These are phyloP conservation scores for Oopsacas minuta DNA, from an alignment of 37 sponge, comb jelly and placozoan species.

Conservation along the genomic window DNA sequence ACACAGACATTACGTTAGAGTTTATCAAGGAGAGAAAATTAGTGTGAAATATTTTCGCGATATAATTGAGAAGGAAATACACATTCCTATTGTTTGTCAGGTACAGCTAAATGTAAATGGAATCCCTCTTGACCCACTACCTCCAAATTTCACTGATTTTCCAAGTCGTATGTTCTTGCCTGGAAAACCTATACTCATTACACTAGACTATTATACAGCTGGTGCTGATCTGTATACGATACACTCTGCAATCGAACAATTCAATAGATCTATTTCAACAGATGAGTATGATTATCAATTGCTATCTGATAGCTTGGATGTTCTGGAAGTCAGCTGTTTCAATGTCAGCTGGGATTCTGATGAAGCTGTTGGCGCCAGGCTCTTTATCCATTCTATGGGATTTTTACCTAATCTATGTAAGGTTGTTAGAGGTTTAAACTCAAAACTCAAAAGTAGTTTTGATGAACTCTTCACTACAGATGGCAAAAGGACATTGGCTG, in stretches of 20 bases:
- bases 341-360: background rate
- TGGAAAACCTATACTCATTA: background rate
- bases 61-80: background rate
- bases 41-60: background rate
- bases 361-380: constrained; percentile 2
- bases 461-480: background rate
- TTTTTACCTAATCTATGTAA: background rate
- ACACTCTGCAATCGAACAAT: background rate
- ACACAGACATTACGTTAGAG: background rate
- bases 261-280: background rate
- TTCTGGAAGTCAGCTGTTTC: background rate
- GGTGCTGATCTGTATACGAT: background rate
- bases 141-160: background rate
- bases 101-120: background rate
- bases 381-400: background rate
- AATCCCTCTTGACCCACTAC: constrained; percentile 11
- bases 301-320: background rate
- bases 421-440: background rate
- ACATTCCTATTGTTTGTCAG: background rate
- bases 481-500: background rate
- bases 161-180: background rate
- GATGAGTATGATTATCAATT: background rate
- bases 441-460: background rate
- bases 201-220: background rate
- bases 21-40: background rate